Base-by-base conservation (phyloP, 2,888 invertebrate genomes). In the Smittia aterrima region DNA sequence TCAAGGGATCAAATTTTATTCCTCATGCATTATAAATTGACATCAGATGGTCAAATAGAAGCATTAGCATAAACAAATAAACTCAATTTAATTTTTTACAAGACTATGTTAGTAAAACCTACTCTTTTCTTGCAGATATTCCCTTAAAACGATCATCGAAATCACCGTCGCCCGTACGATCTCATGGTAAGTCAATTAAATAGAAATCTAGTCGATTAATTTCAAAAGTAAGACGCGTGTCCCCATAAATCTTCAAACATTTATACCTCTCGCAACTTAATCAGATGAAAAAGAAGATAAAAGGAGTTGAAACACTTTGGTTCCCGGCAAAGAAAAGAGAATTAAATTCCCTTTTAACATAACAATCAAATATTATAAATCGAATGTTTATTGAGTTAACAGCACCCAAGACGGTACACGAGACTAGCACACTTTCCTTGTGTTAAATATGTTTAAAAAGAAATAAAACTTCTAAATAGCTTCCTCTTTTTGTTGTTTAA, bases 311-410 rank as follows among this genome's bases (percentile, higher is more conserved):
- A 67, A 70, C 70, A 70, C 70, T 47, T 70, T 53, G 38, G 32
- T 20, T 62, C 62, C 58, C n/a, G 24, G 24, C 25, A 1, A 64
- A 20, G 11, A 22, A 27, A 64, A 27, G n/a, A 64, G 22, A 64
- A 24, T 27, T 64, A 13, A 64, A 64, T 64, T 70, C 68, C 47
- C 24, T 70, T 47, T 70, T 72, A 72, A 58, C 72, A 72, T 72
- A 72, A 72, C 72, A 72, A 72, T 72, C 72, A 62, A 72, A 72
- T 38, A 72, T 72, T 47, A 70, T 70, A 70, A 70, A 70, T 70
- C 70, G 70, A 70, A 70, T 54, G 41, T 72, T 72, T 72, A 72
- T 72, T 72, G 40, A 72, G 54, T 24, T 41, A 25, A 25, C 47
- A 68, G 53, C 70, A 70, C 70, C 70, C 70, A 25, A 70, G 24